These are phyloP conservation scores for Drosophila sp. DNA, from an alignment of 1,140 invertebrate genomes.

Conservation along the genomic window DNA sequence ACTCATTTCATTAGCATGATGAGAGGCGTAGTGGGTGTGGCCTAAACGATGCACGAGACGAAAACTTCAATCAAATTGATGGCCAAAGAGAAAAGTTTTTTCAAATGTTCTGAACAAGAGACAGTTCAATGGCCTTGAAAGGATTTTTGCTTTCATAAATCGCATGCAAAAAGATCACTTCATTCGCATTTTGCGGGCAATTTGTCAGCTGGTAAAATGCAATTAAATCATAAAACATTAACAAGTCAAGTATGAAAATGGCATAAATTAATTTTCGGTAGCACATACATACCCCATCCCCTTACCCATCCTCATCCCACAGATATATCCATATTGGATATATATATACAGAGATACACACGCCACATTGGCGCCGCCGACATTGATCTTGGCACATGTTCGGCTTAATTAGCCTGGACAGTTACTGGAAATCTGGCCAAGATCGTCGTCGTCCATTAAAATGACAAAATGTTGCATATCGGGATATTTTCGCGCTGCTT, in stretches of 20 bases:
- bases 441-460: slow-evolving; percentile 57
- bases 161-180: slow-evolving; percentile 60
- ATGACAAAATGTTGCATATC: slow-evolving; percentile 58
- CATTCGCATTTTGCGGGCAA: slow-evolving; percentile 32
- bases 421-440: slow-evolving; percentile 40
- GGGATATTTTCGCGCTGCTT: slow-evolving; percentile 31
- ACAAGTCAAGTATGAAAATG: slow-evolving; percentile 54
- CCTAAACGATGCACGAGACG: slow-evolving; percentile 9
- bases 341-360: slow-evolving; percentile 46
- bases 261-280: slow-evolving; percentile 75
- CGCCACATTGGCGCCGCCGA: slow-evolving; percentile 59
- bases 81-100: not conserved
- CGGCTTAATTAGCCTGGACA: slow-evolving; percentile 73
- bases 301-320: no score
- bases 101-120: not conserved
- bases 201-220: slow-evolving; percentile 56
- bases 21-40: slow-evolving; percentile 33
- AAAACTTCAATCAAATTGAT: slow-evolving; percentile 13
- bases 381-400: slow-evolving; percentile 80
- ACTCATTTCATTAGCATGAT: slow-evolving; percentile 51
- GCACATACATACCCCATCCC: slow-evolving; percentile 48
- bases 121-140: slow-evolving; percentile 59
- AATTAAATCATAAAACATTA: slow-evolving; percentile 54
- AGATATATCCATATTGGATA: slow-evolving; percentile 28
- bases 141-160: slow-evolving; percentile 49